A percentile compares a stretch with the other conserved stretches of the same genome.
phyloP scores from a whole-genome alignment of 2,113 vertebrate species.

The Leucopsar rothschildi region DNA sequence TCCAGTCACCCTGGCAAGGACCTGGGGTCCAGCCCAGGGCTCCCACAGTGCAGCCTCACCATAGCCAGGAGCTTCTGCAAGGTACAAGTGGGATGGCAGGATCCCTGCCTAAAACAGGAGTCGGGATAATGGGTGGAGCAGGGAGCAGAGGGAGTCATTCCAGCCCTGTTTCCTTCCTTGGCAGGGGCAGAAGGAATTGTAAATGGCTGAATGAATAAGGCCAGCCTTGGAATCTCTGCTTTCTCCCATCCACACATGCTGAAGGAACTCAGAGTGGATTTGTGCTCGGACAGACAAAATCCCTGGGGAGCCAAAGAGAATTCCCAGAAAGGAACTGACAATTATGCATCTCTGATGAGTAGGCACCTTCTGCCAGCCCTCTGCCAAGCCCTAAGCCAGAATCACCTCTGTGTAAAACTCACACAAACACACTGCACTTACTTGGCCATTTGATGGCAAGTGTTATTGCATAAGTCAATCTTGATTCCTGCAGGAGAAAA shows the following conservation, averaged over 20 bases:
- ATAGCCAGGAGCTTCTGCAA: background rate
- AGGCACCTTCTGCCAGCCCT: background rate
- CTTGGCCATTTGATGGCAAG: slow-evolving; percentile 85
- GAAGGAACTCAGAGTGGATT: background rate
- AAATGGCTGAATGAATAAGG: background rate
- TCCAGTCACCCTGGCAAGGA: background rate
- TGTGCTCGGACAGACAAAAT: background rate
- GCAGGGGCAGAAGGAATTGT: background rate
- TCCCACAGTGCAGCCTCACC: background rate
- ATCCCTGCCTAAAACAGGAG: background rate
- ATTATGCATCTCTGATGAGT: background rate
- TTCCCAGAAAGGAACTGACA: background rate
- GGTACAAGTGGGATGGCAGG: background rate
- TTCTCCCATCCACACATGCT: background rate
- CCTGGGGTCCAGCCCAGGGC: background rate
- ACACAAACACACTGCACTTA: slow-evolving; percentile 69
- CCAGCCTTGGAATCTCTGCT: background rate
- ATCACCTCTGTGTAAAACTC: background rate
- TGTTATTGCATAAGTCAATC: slow-evolving; percentile 79
- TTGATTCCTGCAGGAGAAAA: slow-evolving; percentile 74
- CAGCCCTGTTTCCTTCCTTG: background rate
- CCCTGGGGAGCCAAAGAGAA: background rate
- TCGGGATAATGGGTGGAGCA: background rate
- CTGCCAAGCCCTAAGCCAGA: background rate
- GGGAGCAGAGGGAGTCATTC: background rate